Conservation (phyloP, 2,797 vertebrate species). For the Chromis chromis region DNA sequence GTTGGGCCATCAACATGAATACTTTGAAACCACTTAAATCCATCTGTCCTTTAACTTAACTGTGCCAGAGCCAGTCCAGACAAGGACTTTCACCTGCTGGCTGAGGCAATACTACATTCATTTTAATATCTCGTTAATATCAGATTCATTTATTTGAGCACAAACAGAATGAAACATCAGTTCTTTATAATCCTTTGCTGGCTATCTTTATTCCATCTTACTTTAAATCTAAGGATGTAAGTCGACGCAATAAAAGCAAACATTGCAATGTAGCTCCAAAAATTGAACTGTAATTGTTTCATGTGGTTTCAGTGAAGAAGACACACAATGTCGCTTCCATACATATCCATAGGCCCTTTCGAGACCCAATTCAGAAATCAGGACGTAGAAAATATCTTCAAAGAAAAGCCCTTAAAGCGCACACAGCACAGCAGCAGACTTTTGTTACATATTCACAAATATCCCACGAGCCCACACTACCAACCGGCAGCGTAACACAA, state of each 20-base stretch:
- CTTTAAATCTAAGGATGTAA: not conserved
- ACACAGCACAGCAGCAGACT: slow-evolving; percentile 42
- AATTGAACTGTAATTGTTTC: slow-evolving; percentile 19
- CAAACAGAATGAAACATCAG: not conserved
- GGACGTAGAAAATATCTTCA: slow-evolving; percentile 64
- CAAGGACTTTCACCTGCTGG: slow-evolving; percentile 10
- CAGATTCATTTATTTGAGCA: slow-evolving; percentile 5
- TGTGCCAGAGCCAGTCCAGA: not conserved
- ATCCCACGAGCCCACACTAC: slow-evolving; percentile 67
- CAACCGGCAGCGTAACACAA: slow-evolving; percentile 60
- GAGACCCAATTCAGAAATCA: slow-evolving; percentile 60
- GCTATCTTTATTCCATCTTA: slow-evolving; percentile 1
- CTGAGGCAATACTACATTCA: slow-evolving; percentile 9
- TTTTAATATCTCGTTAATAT: slow-evolving; percentile 16
- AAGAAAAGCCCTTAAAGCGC: slow-evolving; percentile 62
- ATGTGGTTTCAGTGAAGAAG: slow-evolving; percentile 16
- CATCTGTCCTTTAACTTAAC: slow-evolving; percentile 30
- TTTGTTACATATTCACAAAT: slow-evolving; percentile 70
- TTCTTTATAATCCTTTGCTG: too few relatives aligned
- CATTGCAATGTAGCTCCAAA: not conserved
- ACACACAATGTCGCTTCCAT: slow-evolving; percentile 7
- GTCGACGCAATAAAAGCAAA: slow-evolving; percentile 4
- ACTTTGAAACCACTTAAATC: slow-evolving; percentile 60
- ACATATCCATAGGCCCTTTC: slow-evolving; percentile 42
- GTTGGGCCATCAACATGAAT: slow-evolving; percentile 50